Conservation (phyloP, 2,797 vertebrate genomes). For the Pitangus sulphuratus region DNA sequence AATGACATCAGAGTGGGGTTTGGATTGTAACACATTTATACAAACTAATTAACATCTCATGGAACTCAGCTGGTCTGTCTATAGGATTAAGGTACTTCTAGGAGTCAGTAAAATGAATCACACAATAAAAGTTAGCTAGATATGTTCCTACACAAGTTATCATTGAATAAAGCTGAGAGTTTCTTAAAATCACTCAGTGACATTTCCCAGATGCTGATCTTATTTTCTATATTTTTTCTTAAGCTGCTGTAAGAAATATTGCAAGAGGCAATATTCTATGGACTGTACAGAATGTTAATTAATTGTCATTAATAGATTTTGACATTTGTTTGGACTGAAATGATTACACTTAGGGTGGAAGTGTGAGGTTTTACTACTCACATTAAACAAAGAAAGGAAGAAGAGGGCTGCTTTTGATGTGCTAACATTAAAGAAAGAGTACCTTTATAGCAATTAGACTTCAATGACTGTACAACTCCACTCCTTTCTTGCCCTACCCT, state of each 20-base stretch:
- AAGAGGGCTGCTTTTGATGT: background rate
- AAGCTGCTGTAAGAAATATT: background rate
- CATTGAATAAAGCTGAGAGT: background rate
- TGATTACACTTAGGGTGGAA: background rate
- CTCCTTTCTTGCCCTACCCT: background rate
- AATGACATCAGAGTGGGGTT: background rate
- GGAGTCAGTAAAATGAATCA: background rate
- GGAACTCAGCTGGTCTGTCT: background rate
- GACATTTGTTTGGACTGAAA: background rate
- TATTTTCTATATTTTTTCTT: background rate
- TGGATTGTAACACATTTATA: background rate
- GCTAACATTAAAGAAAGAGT: background rate
- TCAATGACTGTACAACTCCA: background rate
- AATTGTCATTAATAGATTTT: slow-evolving; percentile 16
- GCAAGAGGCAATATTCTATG: background rate
- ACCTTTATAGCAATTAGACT: background rate
- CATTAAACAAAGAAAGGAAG: background rate
- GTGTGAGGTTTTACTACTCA: background rate
- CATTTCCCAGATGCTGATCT: background rate
- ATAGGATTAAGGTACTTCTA: slow-evolving; percentile 1
- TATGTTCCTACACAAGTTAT: background rate
- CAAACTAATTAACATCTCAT: background rate
- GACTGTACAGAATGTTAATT: background rate
- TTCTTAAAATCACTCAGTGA: background rate
- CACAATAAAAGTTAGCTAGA: background rate